Conservation (phyloP, 1,140 invertebrate species). For the Harlomillsia oculata region DNA sequence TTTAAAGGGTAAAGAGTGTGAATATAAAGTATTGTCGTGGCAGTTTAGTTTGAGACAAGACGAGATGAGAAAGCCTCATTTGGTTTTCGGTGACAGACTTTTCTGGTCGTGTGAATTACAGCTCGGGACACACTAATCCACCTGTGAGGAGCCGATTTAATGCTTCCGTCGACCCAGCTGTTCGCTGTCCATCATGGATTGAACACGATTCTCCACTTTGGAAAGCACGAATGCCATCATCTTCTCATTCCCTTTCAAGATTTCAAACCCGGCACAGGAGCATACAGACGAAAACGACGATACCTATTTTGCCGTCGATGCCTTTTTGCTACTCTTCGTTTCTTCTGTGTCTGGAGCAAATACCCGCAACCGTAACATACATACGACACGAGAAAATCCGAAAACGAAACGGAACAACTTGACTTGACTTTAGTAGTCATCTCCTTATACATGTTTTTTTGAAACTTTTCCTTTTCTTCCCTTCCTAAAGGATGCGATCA, state of each 20-base stretch:
- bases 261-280: background rate
- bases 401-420: background rate
- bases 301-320: background rate
- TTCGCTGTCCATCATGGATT: conserved; percentile 6
- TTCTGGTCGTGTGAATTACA: background rate
- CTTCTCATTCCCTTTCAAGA: background rate
- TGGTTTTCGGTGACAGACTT: background rate
- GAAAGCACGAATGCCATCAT: background rate
- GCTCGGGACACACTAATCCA: background rate
- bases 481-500: too few relatives aligned
- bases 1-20: too few relatives aligned
- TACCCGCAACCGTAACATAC: too few relatives aligned
- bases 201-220: background rate
- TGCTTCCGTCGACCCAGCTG: conserved; percentile 4
- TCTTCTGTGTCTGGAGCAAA: too few relatives aligned
- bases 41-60: too few relatives aligned
- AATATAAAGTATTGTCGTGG: too few relatives aligned
- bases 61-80: too few relatives aligned
- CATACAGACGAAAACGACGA: background rate
- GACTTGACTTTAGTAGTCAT: too few relatives aligned
- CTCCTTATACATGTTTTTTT: too few relatives aligned
- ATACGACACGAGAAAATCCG: background rate
- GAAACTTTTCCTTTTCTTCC: too few relatives aligned
- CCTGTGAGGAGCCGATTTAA: background rate
- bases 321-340: too few relatives aligned